phyloP scores from a whole-genome alignment of 2,797 vertebrate species.

The Lacerta viridis region DNA sequence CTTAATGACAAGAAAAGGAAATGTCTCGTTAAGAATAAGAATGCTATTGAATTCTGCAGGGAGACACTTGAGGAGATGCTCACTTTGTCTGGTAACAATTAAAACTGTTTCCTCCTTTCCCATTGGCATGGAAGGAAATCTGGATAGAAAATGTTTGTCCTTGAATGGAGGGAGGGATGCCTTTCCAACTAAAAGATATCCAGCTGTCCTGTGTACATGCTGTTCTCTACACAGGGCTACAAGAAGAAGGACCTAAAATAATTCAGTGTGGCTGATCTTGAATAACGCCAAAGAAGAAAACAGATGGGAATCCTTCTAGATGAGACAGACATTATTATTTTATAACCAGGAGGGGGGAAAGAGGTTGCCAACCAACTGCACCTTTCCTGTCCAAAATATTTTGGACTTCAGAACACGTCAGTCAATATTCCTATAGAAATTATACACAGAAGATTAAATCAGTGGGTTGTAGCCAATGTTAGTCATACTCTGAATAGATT shows the following conservation, averaged over 20 bases:
- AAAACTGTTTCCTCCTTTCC: not conserved
- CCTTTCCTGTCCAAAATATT: not conserved
- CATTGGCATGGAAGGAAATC: not conserved
- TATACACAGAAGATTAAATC: not conserved
- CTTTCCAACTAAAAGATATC: not conserved
- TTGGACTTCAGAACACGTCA: not conserved
- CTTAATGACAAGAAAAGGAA: not conserved
- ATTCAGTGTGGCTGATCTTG: not conserved
- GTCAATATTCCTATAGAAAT: not conserved
- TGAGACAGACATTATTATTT: not conserved
- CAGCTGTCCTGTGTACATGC: not conserved
- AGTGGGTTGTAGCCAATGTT: too few relatives aligned
- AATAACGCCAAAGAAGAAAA: not conserved
- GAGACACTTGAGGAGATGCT: not conserved
- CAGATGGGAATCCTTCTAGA: not conserved
- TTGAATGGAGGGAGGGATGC: not conserved
- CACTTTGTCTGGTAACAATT: not conserved
- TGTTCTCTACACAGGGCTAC: not conserved
- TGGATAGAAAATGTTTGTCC: not conserved
- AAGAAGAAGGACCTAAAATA: not conserved
- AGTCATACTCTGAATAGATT: too few relatives aligned
- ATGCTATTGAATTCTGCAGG: not conserved
- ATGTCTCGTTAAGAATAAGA: not conserved
- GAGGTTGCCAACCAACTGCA: not conserved
- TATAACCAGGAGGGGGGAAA: not conserved